Evolutionary conservation across 2,888 invertebrate species (phyloP).

Genomic region (Spisula solida): DNA sequence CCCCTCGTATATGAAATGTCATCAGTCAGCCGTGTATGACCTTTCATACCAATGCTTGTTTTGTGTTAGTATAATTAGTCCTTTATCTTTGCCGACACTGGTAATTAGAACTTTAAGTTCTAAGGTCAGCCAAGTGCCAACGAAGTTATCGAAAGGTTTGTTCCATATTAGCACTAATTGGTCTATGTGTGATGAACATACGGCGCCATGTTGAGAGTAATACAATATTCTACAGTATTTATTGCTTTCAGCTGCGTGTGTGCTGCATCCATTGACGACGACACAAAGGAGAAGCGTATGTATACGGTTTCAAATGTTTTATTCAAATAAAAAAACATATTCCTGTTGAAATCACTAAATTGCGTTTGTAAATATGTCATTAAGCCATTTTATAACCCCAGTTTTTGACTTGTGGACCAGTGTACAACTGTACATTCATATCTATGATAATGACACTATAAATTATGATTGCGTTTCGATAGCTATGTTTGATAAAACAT

Average conservation of each 20-base stretch:
- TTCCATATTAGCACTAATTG: background rate
- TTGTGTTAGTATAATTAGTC: background rate
- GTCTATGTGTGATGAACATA: background rate
- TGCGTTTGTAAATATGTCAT: no score
- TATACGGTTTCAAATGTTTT: background rate
- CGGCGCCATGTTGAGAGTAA: background rate
- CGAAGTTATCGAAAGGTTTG: background rate
- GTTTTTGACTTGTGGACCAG: background rate
- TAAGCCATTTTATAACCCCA: background rate
- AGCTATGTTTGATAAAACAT: background rate
- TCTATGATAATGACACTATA: background rate
- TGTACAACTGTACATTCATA: background rate
- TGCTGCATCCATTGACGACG: constrained; percentile 4
- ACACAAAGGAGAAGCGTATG: constrained; percentile 16
- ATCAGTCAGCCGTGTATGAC: no score
- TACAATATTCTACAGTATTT: background rate
- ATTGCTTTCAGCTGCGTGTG: background rate
- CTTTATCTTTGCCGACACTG: background rate
- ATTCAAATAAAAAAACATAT: no score
- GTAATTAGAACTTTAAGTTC: background rate
- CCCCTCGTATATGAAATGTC: no score
- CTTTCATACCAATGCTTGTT: background rate
- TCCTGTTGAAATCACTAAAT: no score
- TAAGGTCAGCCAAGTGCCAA: background rate
- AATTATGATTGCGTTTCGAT: background rate